Base-by-base conservation (phyloP, 1,140 invertebrate genomes). In the Lycorma delicatula region DNA sequence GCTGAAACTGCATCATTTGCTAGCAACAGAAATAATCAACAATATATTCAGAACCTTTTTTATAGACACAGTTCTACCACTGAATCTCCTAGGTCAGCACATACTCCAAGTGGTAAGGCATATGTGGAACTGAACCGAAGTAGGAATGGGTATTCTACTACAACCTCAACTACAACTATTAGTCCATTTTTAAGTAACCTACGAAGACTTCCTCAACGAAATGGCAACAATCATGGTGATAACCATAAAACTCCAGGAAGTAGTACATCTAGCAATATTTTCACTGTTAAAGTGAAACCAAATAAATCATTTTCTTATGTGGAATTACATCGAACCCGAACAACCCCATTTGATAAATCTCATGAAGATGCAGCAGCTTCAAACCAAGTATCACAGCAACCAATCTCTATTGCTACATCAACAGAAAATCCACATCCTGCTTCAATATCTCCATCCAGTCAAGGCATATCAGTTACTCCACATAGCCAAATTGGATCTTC, bases 1-100 rank as follows among this genome's bases (percentile, higher is more conserved):
- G 83, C 86, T 1, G 87, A 89, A 70, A 84, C 81, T 1, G 83
- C 84, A 0, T 84, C 84, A 0, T 86, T 87, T 65, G 79, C 82
- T 0, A 79, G 80, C 25, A 81, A 72, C n/a, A 71, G 75, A 13
- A 68, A 59, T 22, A 52, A 56, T 18, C 58, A 58, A 16, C 62
- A 63, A 41, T 52, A 56, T 16, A 38, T 44, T 25, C 59, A 61
- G 48, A n/a, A 51, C 11, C 46, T 46, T 23, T 56, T 56, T 31
- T 56, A 28, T 25, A 41, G 23, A 25, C 46, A 16, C 3, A 50
- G 23, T 50, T 26, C 41, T 28, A 29, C 29, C 3, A 27, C 12
- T 16, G 20, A 12, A 3, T 29, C 29, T 18, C 28, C 51, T 16
- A 9, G 13, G 3, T 29, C 28, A 53, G 18, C 51, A 3, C n/a